These are phyloP conservation scores for Nymphalis io DNA, from an alignment of 1,140 invertebrate genomes.

Conservation along the genomic window DNA sequence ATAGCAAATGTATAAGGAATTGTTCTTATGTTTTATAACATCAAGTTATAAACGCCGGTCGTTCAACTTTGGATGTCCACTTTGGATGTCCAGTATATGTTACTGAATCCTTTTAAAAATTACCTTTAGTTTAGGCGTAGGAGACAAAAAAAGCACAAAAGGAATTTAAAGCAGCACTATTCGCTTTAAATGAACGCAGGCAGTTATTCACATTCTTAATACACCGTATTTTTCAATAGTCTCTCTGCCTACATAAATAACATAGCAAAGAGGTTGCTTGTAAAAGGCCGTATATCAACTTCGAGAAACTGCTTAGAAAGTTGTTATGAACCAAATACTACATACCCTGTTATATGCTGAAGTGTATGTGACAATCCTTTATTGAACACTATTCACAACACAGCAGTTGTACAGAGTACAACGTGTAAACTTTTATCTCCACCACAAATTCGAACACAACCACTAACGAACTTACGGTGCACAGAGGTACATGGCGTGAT, in stretches of 20 bases:
- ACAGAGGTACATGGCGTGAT: conserved; percentile 71
- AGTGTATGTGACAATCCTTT: conserved; percentile 61
- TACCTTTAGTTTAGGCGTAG: conserved; percentile 4
- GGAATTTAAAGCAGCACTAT: conserved; percentile 13
- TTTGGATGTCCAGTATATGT: too few relatives aligned
- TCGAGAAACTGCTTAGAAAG: conserved; percentile 42
- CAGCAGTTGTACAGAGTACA: conserved; percentile 56
- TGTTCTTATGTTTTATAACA: conserved; percentile 11
- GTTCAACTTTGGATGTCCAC: conserved; percentile 21
- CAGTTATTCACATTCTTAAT: background rate
- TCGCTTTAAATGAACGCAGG: conserved; percentile 15
- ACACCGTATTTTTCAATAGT: background rate
- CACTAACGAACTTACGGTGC: conserved; percentile 72
- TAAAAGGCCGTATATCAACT: conserved; percentile 27
- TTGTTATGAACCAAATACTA: conserved; percentile 40
- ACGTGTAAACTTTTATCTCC: conserved; percentile 58
- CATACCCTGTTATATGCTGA: conserved; percentile 68
- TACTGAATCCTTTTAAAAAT: conserved; percentile 6
- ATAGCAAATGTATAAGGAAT: conserved; percentile 2
- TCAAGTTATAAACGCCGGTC: conserved; percentile 21
- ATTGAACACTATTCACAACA: conserved; percentile 56
- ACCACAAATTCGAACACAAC: conserved; percentile 68
- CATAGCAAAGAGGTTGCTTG: conserved; percentile 23
- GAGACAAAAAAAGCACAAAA: conserved; percentile 12
- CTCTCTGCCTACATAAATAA: conserved; percentile 2